These are phyloP conservation scores for Pristionchus mayeri DNA, from an alignment of 2,888 invertebrate species.

Conservation along the genomic window DNA sequence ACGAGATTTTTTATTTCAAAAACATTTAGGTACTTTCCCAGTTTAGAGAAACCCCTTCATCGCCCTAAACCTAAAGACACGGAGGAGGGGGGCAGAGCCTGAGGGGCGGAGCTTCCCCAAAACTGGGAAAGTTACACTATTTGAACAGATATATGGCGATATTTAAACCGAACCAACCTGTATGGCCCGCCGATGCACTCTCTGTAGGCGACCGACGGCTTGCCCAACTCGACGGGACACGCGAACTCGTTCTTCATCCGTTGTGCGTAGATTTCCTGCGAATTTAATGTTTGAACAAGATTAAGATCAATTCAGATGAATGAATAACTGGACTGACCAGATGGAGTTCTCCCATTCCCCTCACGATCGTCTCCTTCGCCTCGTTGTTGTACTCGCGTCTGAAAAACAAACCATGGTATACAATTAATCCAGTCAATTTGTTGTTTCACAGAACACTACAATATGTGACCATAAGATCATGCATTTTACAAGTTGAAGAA, in stretches of 20 bases:
- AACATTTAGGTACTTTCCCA: background rate
- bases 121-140: too few relatives aligned
- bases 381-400: slow-evolving; percentile 89
- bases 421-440: background rate
- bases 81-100: too few relatives aligned
- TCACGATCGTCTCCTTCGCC: slow-evolving; percentile 94
- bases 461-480: too few relatives aligned
- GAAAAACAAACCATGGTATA: slow-evolving; percentile 83
- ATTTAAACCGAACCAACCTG: slow-evolving; percentile 77
- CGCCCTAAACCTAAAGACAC: too few relatives aligned
- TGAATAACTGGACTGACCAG: too few relatives aligned
- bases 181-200: slow-evolving; percentile 87
- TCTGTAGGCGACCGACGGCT: slow-evolving; percentile 95
- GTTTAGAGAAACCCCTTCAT: too few relatives aligned
- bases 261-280: slow-evolving; percentile 93
- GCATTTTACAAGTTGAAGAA: too few relatives aligned
- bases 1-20: background rate
- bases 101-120: too few relatives aligned
- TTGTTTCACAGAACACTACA: too few relatives aligned
- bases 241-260: slow-evolving; percentile 97
- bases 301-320: background rate
- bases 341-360: slow-evolving; percentile 99
- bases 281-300: background rate
- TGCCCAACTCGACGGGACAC: slow-evolving; percentile 91
- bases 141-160: too few relatives aligned